Conservation (phyloP, 2,113 vertebrate genomes). For the Marmota monax region DNA sequence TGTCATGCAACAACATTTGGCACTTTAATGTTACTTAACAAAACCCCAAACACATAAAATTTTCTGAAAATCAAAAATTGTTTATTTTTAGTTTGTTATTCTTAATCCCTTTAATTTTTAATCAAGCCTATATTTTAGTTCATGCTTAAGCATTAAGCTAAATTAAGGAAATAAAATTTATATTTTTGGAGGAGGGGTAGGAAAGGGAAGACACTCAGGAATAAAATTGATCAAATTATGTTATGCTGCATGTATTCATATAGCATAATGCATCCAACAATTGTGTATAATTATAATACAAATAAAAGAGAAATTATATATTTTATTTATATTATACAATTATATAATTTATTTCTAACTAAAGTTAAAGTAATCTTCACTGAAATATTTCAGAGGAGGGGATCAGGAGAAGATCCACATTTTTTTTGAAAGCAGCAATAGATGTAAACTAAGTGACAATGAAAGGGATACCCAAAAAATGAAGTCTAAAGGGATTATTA, state of each 20-base stretch:
- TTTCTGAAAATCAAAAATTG: not conserved
- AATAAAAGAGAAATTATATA: too few species aligned
- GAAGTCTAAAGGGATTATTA: not conserved
- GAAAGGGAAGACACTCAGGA: too few species aligned
- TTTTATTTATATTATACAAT: not conserved
- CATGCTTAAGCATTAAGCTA: not conserved
- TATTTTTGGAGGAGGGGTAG: not conserved
- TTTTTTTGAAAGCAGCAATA: not conserved
- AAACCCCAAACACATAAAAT: not conserved
- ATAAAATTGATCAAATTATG: too few species aligned
- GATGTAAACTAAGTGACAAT: not conserved
- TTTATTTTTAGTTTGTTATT: not conserved
- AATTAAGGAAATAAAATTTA: not conserved
- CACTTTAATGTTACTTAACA: not conserved
- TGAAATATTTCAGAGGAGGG: not conserved
- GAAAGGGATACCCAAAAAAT: not conserved
- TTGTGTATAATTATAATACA: too few species aligned
- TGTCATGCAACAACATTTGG: not conserved
- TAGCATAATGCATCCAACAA: too few species aligned
- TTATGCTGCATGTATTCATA: too few species aligned
- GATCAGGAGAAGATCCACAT: not conserved
- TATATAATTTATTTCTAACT: not conserved
- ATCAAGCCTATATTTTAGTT: not conserved
- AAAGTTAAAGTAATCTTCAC: not conserved
- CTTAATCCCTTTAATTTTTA: not conserved